Base-by-base conservation (phyloP, 37 sponge, comb jelly and placozoan genomes). In the Crambe crambe region DNA sequence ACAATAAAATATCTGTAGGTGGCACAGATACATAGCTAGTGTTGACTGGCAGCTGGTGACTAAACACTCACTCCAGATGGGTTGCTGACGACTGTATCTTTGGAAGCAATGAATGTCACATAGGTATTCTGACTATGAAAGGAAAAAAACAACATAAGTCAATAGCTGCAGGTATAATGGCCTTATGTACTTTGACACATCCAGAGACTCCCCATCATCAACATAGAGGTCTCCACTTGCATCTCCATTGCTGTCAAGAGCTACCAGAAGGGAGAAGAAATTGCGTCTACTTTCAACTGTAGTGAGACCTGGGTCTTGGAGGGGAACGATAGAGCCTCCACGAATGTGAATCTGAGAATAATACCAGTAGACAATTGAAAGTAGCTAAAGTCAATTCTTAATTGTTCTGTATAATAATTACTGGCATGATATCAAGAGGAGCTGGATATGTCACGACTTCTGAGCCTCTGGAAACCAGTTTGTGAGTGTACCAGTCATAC, bases 171-270 rank as follows among this genome's bases (percentile, higher is more conserved):
- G n/a, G n/a, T n/a, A n/a, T n/a, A n/a, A n/a, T n/a, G n/a, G n/a
- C n/a, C n/a, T n/a, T n/a, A n/a, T n/a, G n/a, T n/a, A n/a, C n/a
- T n/a, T n/a, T n/a, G n/a, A n/a, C n/a, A n/a, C n/a, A n/a, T n/a
- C n/a, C n/a, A n/a, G n/a, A n/a, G 91, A 85, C 27, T 83, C 75
- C 15, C 96, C 96, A 92, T 95, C 96, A 73, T 95, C 96, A 15
- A 93, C 39, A 69, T 72, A 95, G 25, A 92, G 70, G 31, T 76
- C 79, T 0, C 96, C 96, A 30, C 29, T 54, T 1, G 96, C 85
- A 2, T 26, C 23, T 12, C 78, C 81, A 30, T 35, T 30, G 23
- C 25, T 56, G 61, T 92, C 93, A 58, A 95, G 79, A 21, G 90
- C 96, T 10, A 95, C 83, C 22, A 95, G 74, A 0, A 95, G 88